Evolutionary conservation across 2,888 invertebrate genomes (phyloP), one percentile per base, ranked within the genome.

Genomic region (Papilio gigon): DNA sequence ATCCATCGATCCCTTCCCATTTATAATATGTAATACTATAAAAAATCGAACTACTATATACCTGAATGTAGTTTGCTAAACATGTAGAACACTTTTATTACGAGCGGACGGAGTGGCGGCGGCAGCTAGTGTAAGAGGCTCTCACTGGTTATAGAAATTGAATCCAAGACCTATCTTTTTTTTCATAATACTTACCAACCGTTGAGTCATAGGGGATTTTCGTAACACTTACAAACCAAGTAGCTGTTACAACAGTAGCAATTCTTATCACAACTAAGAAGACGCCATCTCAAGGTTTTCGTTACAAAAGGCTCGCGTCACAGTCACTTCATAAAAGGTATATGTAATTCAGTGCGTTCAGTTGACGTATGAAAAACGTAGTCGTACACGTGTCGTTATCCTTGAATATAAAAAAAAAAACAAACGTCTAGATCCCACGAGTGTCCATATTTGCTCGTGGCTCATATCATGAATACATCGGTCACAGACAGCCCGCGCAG

Each of bases 391-490:
- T 78, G 79, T 77, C 75, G 68, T 65, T 71, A 73, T 75, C 71
- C 66, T 72, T 66, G 65, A 68, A 72, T 76, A 69, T 12, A 20
- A 76, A 79, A 82, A 81, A 82, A 78, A 78, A 70, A 71, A 72
- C 66, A 74, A 53, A 77, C 75, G 76, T 74, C 76, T 79, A 75
- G 77, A 78, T 81, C 79, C 77, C 77, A 78, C 76, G 78, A 77
- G 76, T 71, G 69, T 68, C 77, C 77, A 74, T 75, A 76, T 75
- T 77, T 74, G 77, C 69, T 73, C 73, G 72, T 84, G 85, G 86
- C 84, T 85, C 75, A 80, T 78, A 86, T 86, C 84, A 80, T 81
- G 84, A 85, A 85, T 84, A 83, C 82, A 78, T 77, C 76, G 76
- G 77, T 76, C 76, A 65, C 50, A 60, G 44, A 60, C 64, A 74